Evolutionary conservation across 2,888 invertebrate genomes (phyloP).

Genomic region (Glyphotaelius pellucidus): DNA sequence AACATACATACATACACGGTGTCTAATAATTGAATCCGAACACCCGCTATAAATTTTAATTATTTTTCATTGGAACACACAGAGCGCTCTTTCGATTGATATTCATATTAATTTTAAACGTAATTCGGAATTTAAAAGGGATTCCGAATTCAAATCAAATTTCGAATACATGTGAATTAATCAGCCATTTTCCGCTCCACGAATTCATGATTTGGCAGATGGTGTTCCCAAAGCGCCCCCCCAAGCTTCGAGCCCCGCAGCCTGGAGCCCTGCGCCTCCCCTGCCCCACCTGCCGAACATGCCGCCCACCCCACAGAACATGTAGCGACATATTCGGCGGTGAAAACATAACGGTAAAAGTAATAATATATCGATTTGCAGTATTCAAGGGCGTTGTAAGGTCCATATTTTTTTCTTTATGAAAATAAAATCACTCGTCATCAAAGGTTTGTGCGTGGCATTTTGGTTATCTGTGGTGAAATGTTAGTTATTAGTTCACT

Average conservation of each 20-base stretch:
- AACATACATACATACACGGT: background rate
- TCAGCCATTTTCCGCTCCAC: conserved; percentile 58
- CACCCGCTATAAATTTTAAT: conserved; percentile 31
- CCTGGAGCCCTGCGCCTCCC: background rate
- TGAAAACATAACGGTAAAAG: conserved; percentile 51
- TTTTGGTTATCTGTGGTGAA: no score
- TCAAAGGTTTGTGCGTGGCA: no score
- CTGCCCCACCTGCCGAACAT: background rate
- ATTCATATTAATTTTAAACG: conserved; percentile 57
- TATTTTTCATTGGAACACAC: conserved; percentile 21
- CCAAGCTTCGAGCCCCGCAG: background rate
- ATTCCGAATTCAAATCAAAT: conserved; percentile 57
- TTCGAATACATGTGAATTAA: conserved; percentile 59
- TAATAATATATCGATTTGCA: conserved; percentile 49
- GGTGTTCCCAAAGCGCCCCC: conserved; percentile 37
- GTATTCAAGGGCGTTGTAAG: conserved; percentile 16
- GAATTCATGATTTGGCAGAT: conserved; percentile 58
- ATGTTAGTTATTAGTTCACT: no score
- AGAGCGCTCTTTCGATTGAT: conserved; percentile 42
- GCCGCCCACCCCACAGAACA: background rate
- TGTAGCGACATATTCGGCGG: conserved; percentile 42
- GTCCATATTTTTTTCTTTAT: background rate
- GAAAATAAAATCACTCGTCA: no score
- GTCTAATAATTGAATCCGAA: conserved; percentile 29
- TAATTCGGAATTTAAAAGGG: conserved; percentile 55